Percentiles rank a stretch among this genome's conserved stretches.
Conservation (phyloP, 2,888 invertebrate genomes). For the Altica lythri region DNA sequence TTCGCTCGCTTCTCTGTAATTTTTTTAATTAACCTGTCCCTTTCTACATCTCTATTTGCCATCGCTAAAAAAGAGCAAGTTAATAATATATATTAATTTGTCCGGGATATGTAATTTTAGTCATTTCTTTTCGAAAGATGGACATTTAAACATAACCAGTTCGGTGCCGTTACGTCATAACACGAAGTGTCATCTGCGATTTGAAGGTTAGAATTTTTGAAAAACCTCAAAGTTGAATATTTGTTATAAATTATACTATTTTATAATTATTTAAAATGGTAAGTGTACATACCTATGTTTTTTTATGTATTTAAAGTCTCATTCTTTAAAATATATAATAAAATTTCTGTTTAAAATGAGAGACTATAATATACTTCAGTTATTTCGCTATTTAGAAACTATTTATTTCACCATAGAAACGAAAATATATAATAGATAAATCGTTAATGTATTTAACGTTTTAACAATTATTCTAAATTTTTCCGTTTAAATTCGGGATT, state of each 20-base stretch:
- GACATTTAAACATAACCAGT: not conserved
- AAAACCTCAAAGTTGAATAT: not conserved
- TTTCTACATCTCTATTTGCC: slow-evolving; percentile 48
- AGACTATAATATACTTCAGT: not conserved
- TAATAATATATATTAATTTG: not conserved
- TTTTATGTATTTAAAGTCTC: not conserved
- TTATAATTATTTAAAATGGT: slow-evolving; percentile 28
- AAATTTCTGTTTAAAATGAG: slow-evolving; percentile 2
- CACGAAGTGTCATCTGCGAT: not conserved
- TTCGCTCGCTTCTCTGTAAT: slow-evolving; percentile 55
- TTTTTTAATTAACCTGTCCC: slow-evolving; percentile 57
- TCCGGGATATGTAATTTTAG: not conserved
- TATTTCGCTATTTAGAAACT: slow-evolving; percentile 8
- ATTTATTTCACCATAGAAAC: slow-evolving; percentile 44
- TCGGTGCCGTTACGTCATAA: not conserved
- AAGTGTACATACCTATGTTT: slow-evolving; percentile 26
- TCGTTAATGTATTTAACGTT: slow-evolving; percentile 7
- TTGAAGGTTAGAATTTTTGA: not conserved
- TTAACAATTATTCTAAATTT: slow-evolving; percentile 13
- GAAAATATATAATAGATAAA: slow-evolving; percentile 6
- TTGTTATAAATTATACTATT: no score
- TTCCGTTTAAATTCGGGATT: not conserved
- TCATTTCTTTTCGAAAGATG: not conserved
- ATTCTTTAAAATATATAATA: slow-evolving; percentile 11
- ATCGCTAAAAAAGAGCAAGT: slow-evolving; percentile 27